A percentile compares a stretch with the other conserved stretches of the same genome.
phyloP scores from a whole-genome alignment of 2,797 vertebrate species.

The Anguilla anguilla region DNA sequence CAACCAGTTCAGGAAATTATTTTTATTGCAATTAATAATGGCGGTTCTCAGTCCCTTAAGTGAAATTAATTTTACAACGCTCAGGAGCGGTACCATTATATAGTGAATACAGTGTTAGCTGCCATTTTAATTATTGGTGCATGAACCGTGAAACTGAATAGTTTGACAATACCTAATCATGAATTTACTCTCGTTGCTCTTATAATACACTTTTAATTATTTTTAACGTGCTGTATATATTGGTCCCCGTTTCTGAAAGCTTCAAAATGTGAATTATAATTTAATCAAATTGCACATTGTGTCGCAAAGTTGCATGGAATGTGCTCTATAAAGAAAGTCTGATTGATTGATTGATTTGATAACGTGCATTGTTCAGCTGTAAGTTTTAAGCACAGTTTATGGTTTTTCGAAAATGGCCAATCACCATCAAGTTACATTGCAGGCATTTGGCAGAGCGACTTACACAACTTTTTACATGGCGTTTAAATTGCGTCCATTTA shows the following conservation, averaged over 20 bases:
- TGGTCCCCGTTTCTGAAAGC: background rate
- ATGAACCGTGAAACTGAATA: background rate
- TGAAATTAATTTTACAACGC: background rate
- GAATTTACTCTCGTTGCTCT: background rate
- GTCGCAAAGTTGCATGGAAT: too few species aligned
- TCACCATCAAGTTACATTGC: background rate
- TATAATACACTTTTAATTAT: background rate
- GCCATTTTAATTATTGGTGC: background rate
- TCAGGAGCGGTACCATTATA: background rate
- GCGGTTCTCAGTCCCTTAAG: background rate
- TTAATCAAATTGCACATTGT: background rate
- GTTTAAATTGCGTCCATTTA: too few species aligned
- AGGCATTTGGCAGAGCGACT: too few species aligned
- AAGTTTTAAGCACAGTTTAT: background rate
- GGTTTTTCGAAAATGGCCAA: background rate
- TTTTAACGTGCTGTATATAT: background rate
- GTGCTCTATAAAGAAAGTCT: too few species aligned
- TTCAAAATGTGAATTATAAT: background rate
- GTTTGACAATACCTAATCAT: background rate
- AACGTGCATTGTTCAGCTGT: background rate
- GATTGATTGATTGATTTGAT: background rate
- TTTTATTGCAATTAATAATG: background rate
- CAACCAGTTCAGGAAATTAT: background rate
- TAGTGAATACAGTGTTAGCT: background rate
- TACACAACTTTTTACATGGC: too few species aligned